Evolutionary conservation across 1,140 invertebrate genomes (phyloP), one percentile per base, ranked within the genome.

Genomic region (Panulirus ornatus): DNA sequence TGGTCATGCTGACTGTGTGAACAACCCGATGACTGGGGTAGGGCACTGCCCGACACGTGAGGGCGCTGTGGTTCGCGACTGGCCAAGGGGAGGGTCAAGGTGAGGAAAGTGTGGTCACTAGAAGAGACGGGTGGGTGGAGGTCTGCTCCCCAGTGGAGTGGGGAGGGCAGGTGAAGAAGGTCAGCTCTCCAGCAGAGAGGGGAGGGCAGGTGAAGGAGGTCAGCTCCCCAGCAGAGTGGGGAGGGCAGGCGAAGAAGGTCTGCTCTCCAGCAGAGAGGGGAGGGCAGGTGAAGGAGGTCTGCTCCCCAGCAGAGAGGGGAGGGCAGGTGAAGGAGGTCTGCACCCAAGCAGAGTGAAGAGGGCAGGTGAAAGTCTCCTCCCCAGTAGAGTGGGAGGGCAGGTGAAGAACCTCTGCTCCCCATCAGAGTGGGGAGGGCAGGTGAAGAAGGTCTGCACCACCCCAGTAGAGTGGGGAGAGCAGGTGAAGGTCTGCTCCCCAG

Each of bases 31-130:
- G 51, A 79, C 51, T 79, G 76, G 76, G 27, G n/a, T n/a, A n/a
- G n/a, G n/a, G n/a, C n/a, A 79, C 76, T 79, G 47, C 76, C 76
- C n/a, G 42, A 79, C 51, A 79, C 40, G 34, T 30, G 38, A n/a
- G 40, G 51, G 76, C n/a, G n/a, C n/a, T n/a, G 66, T 70, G 36
- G 66, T 70, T 70, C 27, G 66, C 36, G 36, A 70, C 36, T 70
- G 66, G 27, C 66, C 27, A 70, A 70, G 66, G 27, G 66, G 66
- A 70, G 36, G 36, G 66, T 76, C 36, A 76, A n/a, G n/a, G n/a
- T n/a, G n/a, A n/a, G n/a, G n/a, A n/a, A n/a, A n/a, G n/a, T n/a
- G n/a, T n/a, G n/a, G n/a, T n/a, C n/a, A n/a, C n/a, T 22, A 34
- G 70, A 34, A 71, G 30, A 34, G 70, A 27, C 27, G 70, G 70